Evolutionary conservation across 2,797 vertebrate species (phyloP), one percentile per base, ranked within the genome.

Genomic region (Alfaro cultratus): DNA sequence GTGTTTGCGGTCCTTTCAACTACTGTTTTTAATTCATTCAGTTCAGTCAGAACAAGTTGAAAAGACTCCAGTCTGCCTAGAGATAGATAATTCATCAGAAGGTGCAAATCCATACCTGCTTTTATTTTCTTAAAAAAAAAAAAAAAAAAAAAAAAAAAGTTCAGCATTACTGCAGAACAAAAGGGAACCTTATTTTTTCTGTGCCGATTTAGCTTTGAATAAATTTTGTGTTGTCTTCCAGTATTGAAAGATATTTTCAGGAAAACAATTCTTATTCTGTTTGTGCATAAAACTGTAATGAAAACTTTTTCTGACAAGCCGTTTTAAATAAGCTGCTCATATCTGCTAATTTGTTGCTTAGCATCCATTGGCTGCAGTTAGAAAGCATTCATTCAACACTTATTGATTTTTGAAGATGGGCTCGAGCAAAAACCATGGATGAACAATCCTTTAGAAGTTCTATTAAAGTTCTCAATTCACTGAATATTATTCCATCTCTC

Each of bases 11-110:
- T 76, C 3, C 29, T 80, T 89, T 73, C 72, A 62, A 15, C 71
- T 75, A 21, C 0, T 46, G 71, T 12, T 76, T 85, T 87, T 83
- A 75, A 84, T 85, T 80, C 70, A 86, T 84, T 86, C 73, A 77
- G 23, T 51, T 79, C 2, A 77, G 53, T 73, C 29, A 67, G 34
- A 87, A 74, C n/a, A 41, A 72, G 76, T 83, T 80, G n/a, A 39
- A 73, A 70, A 62, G 53, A 67, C 72, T 76, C 51, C 18, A 26
- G n/a, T 15, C 60, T 76, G 29, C 31, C 15, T 64, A 70, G 39
- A 72, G 76, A 75, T 74, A 23, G 62, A 79, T 74, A 62, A 79
- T 71, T 78, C 73, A 79, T 77, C 68, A 82, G 62, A 84, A 62
- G 51, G 46, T 76, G 71, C 41, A 75, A 34, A 68, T 85, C 76